phyloP scores from a whole-genome alignment of 2,797 vertebrate genomes.

The Lepilemur ruficaudatus region DNA sequence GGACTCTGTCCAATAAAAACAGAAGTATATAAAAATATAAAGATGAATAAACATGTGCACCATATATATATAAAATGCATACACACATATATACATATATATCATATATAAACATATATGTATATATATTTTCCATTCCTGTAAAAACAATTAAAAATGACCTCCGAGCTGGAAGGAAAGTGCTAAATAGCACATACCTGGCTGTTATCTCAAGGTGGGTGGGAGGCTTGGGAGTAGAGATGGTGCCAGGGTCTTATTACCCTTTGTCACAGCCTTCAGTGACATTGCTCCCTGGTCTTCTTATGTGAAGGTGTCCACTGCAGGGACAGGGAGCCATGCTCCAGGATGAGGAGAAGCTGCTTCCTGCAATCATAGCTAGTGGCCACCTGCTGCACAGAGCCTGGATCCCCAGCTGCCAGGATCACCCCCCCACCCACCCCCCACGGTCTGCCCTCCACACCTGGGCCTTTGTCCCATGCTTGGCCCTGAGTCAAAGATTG shows the following conservation, averaged over 20 bases:
- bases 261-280: background rate
- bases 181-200: background rate
- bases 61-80: background rate
- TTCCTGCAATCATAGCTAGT: no score
- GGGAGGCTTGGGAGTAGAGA: background rate
- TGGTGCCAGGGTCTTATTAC: background rate
- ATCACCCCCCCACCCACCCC: no score
- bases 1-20: background rate
- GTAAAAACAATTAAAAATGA: background rate
- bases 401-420: background rate
- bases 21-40: background rate
- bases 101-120: background rate
- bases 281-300: background rate
- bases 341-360: no score
- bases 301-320: background rate
- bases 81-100: background rate
- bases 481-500: background rate
- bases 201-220: background rate
- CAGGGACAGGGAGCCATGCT: no score
- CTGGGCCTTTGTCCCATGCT: background rate
- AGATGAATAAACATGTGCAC: background rate
- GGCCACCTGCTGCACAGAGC: background rate
- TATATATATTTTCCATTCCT: background rate
- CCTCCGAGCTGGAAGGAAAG: background rate
- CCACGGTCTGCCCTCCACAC: no score